A percentile compares a stretch with the other conserved stretches of the same genome.
phyloP scores from a whole-genome alignment of 2,888 invertebrate species.

The Ametastegia equiseti region DNA sequence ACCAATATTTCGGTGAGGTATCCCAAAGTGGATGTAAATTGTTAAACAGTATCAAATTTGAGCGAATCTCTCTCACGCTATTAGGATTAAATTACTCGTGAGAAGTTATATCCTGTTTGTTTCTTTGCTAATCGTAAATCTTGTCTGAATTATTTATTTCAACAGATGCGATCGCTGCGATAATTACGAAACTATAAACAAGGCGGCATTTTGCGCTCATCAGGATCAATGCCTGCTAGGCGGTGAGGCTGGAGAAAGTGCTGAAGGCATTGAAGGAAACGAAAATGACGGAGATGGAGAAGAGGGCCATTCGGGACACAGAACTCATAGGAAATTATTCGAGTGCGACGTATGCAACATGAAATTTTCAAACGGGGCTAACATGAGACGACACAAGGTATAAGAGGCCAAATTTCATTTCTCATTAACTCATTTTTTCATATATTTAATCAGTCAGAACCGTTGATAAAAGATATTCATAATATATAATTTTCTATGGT shows the following conservation, averaged over 20 bases:
- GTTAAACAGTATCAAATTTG: too few relatives aligned
- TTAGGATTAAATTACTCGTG: neutral
- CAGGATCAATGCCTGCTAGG: slow-evolving; percentile 81
- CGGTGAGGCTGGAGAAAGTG: slow-evolving; percentile 73
- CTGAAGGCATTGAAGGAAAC: slow-evolving; percentile 72
- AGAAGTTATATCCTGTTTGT: too few relatives aligned
- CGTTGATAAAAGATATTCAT: too few relatives aligned
- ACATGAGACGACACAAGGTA: slow-evolving; percentile 94
- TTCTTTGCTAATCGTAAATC: too few relatives aligned
- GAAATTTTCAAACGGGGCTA: slow-evolving; percentile 97
- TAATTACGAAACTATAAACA: slow-evolving; percentile 88
- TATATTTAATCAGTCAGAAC: too few relatives aligned
- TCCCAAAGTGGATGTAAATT: slow-evolving; percentile 62
- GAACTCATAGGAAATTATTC: slow-evolving; percentile 90
- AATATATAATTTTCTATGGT: slow-evolving; percentile 55
- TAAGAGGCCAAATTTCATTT: slow-evolving; percentile 69
- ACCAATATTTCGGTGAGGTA: slow-evolving; percentile 70
- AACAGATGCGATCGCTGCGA: slow-evolving; percentile 88
- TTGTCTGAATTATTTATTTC: neutral
- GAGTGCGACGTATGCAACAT: slow-evolving; percentile 97
- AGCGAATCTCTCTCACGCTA: neutral
- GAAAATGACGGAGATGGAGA: slow-evolving; percentile 77
- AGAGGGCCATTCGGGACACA: slow-evolving; percentile 73
- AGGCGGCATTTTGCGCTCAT: slow-evolving; percentile 86
- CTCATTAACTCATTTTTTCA: too few relatives aligned